Base-by-base conservation (phyloP, 2,888 invertebrate species). In the Tethea ocularis region DNA sequence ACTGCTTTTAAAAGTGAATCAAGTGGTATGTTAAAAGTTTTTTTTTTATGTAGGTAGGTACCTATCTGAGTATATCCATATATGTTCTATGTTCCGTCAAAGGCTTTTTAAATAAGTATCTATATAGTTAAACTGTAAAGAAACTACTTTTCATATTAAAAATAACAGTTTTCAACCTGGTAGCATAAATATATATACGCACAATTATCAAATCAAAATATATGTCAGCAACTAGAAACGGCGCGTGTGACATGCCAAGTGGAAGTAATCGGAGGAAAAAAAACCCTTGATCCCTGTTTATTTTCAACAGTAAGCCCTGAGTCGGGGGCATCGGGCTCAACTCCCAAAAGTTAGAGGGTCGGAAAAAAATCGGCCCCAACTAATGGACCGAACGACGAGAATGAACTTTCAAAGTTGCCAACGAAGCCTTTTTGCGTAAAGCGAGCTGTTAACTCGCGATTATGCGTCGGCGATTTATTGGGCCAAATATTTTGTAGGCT, bases 391-490 rank as follows among this genome's bases (percentile, higher is more conserved):
- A 68, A 74, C 74, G 75, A 78, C 74, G 71, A 68, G 80, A 80
- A 82, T 84, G 84, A 87, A 89, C 88, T 88, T 87, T 83, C 78
- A 81, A 88, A 89, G 79, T 85, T 79, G 79, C 74, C 71, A 58
- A 59, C 64, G 69, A 65, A 52, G 70, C 75, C 67, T 68, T 74
- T 72, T 73, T 71, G 60, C 60, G 59, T 65, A 70, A 62, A 54
- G 59, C 60, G 61, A 24, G 51, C 52, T 55, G 56, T 60, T 63
- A 64, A 57, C 51, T 51, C 24, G 62, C 62, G 59, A 61, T 61
- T 64, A 60, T 57, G 61, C 61, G 64, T 58, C 38, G 46, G 46
- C 20, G 20, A 46, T 46, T 46, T 46, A 46, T 46, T 46, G 17
- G 46, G 46, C 10, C 46, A 20, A 46, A 46, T 46, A 46, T 20